Base-by-base conservation (phyloP, 2,888 invertebrate species). In the Cheilosia urbana region DNA sequence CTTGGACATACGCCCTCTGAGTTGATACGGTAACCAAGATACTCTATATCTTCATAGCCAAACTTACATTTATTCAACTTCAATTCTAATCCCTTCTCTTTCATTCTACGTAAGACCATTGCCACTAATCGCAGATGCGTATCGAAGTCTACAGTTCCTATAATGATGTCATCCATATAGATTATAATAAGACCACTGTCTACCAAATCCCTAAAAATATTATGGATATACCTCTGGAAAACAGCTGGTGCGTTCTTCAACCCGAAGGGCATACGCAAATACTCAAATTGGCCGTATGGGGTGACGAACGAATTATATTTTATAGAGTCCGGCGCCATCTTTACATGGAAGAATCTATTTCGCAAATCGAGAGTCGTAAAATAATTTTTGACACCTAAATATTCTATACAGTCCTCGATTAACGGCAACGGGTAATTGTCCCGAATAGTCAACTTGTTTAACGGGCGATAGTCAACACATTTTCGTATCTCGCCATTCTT, bases 311-410 rank as follows among this genome's bases (percentile, higher is more conserved):
- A 60, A 9, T 40, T 87, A 45, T 62, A 87, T 45, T 82, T 81
- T 4, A 66, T 75, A 2, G 88, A 88, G 2, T 88, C 72, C 2
- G 71, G 68, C 2, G 75, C 66, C 47, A 87, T 69, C 4, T 55
- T 75, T 11, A 88, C 69, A 21, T 87, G 87, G 34, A 79, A 66
- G 47, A 88, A 87, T 34, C 87, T 85, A 49, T 82, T 85, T 55
- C 69, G 58, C 15, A 55, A 17, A 17, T 55, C 55, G 17, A 55
- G 30, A 5, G 55, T 55, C 3, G 55, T 30, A 13, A 30, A 55
- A 17, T 55, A 30, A 30, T 30, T 55, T n/a, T 55, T 55, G 1
- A 17, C 30, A 55, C 55, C 24, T 5, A 27, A 27, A 15, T 51
- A 51, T 6, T 51, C 51, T 27, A 27, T 51, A 27, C 24, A 51